phyloP scores from a whole-genome alignment of 2,113 vertebrate genomes.

The Bufo gargarizans region DNA sequence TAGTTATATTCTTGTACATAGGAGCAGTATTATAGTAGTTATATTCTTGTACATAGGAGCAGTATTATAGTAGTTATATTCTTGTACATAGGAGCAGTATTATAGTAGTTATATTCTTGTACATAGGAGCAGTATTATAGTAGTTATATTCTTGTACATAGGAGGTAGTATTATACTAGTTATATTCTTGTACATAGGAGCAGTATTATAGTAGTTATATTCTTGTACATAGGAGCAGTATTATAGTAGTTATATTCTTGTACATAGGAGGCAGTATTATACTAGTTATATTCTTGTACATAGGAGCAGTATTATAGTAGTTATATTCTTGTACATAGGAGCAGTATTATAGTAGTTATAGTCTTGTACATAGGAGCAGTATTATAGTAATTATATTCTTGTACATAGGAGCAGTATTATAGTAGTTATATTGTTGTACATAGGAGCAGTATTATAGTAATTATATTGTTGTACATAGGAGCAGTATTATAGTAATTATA shows the following conservation, averaged over 20 bases:
- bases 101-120: conserved; percentile 11
- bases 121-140: not conserved
- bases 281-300: not conserved
- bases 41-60: no score
- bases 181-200: not conserved
- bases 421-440: no score
- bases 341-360: no score
- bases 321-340: no score
- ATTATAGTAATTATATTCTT: conserved; percentile 7
- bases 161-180: not conserved
- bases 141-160: no score
- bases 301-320: no score
- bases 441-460: no score
- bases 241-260: conserved; percentile 11
- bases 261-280: conserved; percentile 1
- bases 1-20: no score
- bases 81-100: not conserved
- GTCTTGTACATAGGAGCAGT: no score
- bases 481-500: conserved; percentile 9
- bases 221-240: conserved; percentile 1
- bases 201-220: conserved; percentile 6
- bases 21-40: no score
- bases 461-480: no score
- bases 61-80: no score
- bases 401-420: not conserved